Evolutionary conservation across 2,888 invertebrate species (phyloP).

Genomic region (Anodontia alba): DNA sequence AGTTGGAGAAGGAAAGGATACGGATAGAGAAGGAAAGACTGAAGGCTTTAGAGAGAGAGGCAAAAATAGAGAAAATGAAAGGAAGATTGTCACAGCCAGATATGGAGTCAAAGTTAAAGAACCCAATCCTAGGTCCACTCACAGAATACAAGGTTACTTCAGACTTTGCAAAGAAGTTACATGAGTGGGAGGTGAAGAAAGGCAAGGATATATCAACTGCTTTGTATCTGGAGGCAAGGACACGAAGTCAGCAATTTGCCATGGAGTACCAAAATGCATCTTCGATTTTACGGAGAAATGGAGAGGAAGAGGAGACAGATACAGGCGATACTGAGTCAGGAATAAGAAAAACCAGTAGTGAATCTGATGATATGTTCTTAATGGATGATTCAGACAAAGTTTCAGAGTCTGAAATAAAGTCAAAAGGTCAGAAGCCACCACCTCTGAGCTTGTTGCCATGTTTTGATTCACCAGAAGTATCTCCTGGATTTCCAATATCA

Average conservation of each 20-base stretch:
- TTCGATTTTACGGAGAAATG: constrained; percentile 45
- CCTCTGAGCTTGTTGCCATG: constrained; percentile 73
- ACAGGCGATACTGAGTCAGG: constrained; percentile 12
- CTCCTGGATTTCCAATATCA: constrained; percentile 71
- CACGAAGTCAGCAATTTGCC: constrained; percentile 62
- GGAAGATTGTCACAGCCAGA: constrained; percentile 86
- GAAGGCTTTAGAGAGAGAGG: constrained; percentile 89
- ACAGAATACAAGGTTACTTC: constrained; percentile 89
- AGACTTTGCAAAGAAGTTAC: constrained; percentile 94
- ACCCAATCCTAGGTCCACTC: constrained; percentile 88
- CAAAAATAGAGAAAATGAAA: constrained; percentile 88
- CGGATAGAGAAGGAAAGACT: constrained; percentile 88
- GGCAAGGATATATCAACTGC: constrained; percentile 69
- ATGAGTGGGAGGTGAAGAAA: constrained; percentile 90
- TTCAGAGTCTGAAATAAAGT: constrained; percentile 12
- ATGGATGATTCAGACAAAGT: constrained; percentile 51
- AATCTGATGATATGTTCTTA: constrained; percentile 60
- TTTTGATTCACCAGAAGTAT: constrained; percentile 75
- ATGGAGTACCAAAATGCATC: constrained; percentile 58
- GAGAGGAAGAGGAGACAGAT: constrained; percentile 46
- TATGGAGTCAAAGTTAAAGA: constrained; percentile 90
- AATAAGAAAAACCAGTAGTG: constrained; percentile 52
- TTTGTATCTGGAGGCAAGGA: constrained; percentile 71
- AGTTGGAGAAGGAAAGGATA: constrained; percentile 87
- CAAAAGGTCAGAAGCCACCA: constrained; percentile 70